Percentiles rank a stretch among this genome's conserved stretches.
phyloP scores from a whole-genome alignment of 2,113 vertebrate species.

The Bothrops jararaca region DNA sequence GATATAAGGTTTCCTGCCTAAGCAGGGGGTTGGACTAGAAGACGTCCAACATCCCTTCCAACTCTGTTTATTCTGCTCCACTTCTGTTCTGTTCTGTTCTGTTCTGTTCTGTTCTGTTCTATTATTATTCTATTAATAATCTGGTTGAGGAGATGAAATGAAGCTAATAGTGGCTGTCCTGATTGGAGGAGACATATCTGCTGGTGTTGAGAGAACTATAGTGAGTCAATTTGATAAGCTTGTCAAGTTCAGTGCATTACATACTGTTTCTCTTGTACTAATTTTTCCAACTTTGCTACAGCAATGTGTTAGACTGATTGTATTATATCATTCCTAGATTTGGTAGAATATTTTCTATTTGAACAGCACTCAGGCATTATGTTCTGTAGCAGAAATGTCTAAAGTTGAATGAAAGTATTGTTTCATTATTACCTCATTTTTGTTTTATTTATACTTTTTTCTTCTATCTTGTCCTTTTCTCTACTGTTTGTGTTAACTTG shows the following conservation, averaged over 20 bases:
- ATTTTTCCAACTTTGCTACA: neutral
- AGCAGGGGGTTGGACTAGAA: no score
- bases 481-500: neutral
- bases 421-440: neutral
- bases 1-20: no score
- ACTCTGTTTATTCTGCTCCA: no score
- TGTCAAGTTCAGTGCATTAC: neutral
- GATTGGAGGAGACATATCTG: neutral
- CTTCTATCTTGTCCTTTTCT: neutral
- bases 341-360: neutral
- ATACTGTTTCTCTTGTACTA: neutral
- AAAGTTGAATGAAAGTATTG: neutral
- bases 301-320: neutral
- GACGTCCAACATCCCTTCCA: no score
- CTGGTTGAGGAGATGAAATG: neutral
- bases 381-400: neutral
- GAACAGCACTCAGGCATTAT: neutral
- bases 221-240: neutral
- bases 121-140: neutral
- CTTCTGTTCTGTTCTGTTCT: no score
- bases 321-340: neutral
- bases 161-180: neutral
- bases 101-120: no score
- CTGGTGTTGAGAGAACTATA: neutral
- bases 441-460: neutral